Evolutionary conservation across 2,888 invertebrate genomes (phyloP), one percentile per base, ranked within the genome.

Genomic region (Glaucopsyche alexis): DNA sequence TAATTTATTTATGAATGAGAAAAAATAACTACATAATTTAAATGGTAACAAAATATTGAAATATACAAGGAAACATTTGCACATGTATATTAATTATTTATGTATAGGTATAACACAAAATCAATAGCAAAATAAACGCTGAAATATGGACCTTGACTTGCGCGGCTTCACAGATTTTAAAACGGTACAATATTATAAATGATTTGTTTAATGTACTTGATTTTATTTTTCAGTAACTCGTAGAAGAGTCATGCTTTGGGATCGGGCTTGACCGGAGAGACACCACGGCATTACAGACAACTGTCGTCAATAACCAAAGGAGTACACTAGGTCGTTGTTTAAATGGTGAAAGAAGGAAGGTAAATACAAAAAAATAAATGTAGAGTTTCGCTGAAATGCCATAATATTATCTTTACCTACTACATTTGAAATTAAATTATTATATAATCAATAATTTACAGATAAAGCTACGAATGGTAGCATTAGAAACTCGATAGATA

Each of bases 401-500:
- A 11, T 60, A 5, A 47, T 47, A 11, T 60, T 66, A 42, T 40
- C 42, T 16, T 42, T 66, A 66, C n/a, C 29, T 42, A 66, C 14
- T 29, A 1, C 19, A 19, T 47, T 47, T 67, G 13, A 69, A 69
- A 69, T 49, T 19, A 45, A 45, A 29, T 69, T 69, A 69, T 69
- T 64, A 65, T 14, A 42, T 49, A 69, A 69, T 49, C 69, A 69
- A 47, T 69, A 29, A 69, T 49, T 13, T 38, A 38, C 13, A 49
- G 69, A 69, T 69, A 49, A 49, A n/a, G n/a, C 4, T 47, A 11
- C 29, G 47, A 69, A 65, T 65, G 3, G 40, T 42, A 49, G 66
- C 42, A 69, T 69, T 69, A 69, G 69, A 69, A 69, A 49, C 45
- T 19, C 9, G 16, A 67, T 67, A 45, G 69, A 47, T 69, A 45